Percentiles rank a stretch among this genome's conserved stretches.
phyloP scores from a whole-genome alignment of 1,140 invertebrate species.

The Dufourea novaeangliae region DNA sequence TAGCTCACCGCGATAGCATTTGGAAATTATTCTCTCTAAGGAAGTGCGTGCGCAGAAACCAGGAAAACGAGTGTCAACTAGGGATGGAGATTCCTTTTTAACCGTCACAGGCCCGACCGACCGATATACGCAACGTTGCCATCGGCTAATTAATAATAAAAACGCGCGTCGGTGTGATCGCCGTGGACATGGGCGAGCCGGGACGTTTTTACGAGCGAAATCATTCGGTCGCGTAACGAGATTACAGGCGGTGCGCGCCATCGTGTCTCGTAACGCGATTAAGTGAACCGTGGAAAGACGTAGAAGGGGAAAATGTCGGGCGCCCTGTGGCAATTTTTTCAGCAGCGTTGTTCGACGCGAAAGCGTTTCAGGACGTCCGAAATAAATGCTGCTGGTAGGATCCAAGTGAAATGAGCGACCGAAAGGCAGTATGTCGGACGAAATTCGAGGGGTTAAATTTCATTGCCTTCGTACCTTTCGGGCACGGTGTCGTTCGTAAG shows the following conservation, averaged over 20 bases:
- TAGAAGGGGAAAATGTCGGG: background rate
- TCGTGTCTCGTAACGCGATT: conserved; percentile 40
- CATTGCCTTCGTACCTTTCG: no score
- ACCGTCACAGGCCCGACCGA: background rate
- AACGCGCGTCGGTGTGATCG: conserved; percentile 21
- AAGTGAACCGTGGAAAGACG: conserved; percentile 23
- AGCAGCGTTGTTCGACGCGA: background rate
- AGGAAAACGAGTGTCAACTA: background rate
- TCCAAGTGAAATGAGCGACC: background rate
- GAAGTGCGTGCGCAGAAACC: background rate
- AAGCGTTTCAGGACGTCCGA: background rate
- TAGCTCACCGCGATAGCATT: background rate
- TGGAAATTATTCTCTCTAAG: background rate
- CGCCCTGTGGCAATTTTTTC: background rate
- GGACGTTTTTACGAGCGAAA: conserved; percentile 48
- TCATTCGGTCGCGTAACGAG: conserved; percentile 53
- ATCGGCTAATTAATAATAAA: conserved; percentile 47
- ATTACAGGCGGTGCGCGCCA: conserved; percentile 22
- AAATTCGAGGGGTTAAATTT: no score
- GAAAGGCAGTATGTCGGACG: background rate
- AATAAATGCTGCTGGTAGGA: background rate
- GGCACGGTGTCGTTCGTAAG: background rate
- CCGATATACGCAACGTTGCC: background rate
- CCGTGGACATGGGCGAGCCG: background rate
- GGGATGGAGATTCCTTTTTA: conserved; percentile 31